Conservation (phyloP, 2,888 invertebrate genomes). For the Tinea semifulvella region DNA sequence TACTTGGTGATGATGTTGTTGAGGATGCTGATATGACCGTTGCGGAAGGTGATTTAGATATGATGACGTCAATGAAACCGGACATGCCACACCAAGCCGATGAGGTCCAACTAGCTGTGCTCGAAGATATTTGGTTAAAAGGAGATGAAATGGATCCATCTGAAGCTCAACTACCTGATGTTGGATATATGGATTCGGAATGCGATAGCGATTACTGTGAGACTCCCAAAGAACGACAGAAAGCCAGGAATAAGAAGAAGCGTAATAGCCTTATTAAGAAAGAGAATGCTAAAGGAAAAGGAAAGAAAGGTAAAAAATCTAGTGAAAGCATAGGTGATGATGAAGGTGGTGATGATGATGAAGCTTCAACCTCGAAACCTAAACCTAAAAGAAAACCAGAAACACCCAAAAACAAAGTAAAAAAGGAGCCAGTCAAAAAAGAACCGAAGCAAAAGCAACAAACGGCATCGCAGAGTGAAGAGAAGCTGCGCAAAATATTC, state of each 20-base stretch:
- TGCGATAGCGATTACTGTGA: slow-evolving; percentile 57
- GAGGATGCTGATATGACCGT: slow-evolving; percentile 64
- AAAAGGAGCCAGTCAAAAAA: background rate
- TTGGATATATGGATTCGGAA: slow-evolving; percentile 58
- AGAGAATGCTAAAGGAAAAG: slow-evolving; percentile 24
- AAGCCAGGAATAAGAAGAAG: slow-evolving; percentile 28
- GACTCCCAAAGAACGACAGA: slow-evolving; percentile 25
- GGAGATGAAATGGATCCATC: slow-evolving; percentile 78
- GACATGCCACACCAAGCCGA: slow-evolving; percentile 65
- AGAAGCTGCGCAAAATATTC: background rate
- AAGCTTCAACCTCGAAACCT: background rate
- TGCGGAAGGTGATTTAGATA: slow-evolving; percentile 61
- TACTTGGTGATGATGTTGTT: slow-evolving; percentile 65
- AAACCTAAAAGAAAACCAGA: background rate
- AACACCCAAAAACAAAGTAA: background rate
- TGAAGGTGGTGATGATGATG: background rate
- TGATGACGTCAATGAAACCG: slow-evolving; percentile 60
- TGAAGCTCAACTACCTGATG: slow-evolving; percentile 53
- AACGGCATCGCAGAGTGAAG: background rate
- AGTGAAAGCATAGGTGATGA: background rate
- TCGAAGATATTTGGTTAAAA: slow-evolving; percentile 83
- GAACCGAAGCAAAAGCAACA: background rate
- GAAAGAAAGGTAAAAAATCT: no score
- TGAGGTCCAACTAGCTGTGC: slow-evolving; percentile 75
- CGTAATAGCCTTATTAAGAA: no score